Evolutionary conservation across 1,140 invertebrate genomes (phyloP), one percentile per base, ranked within the genome.

Genomic region (Eumaeus atala): DNA sequence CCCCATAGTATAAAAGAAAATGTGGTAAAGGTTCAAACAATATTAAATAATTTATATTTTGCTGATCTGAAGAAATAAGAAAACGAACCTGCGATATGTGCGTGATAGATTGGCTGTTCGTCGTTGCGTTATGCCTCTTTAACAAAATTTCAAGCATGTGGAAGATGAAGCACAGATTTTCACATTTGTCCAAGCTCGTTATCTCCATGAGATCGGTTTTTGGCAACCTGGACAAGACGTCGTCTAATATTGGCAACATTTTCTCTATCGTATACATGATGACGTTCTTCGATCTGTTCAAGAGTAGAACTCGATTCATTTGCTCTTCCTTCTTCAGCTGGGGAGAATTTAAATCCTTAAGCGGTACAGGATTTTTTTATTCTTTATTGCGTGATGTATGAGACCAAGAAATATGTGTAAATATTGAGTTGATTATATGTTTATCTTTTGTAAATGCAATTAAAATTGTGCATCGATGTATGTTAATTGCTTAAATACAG

Each of bases 201-300:
- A 73, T 47, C 69, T 81, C 73, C 17, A 51, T 33, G 1, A 58
- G 44, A 2, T 60, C 52, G 7, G 54, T 55, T 0, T 54, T 38
- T 0, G 28, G 62, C 21, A 71, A 9, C 37, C 63, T 56, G 36
- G 42, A 21, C 8, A 63, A 48, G 47, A 67, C 37, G 0, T 64
- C 56, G 56, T 76, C 59, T 52, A 83, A 17, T 17, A 72, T 69
- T 0, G 18, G 36, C 6, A 62, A 63, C 14, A 83, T 74, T 66
- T 77, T 78, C 17, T 78, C 73, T 38, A 83, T 72, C 10, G 65
- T 75, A 48, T 69, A 74, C 54, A 66, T 70, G 56, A 72, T 58
- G 52, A 83, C 70, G 34, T 83, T 72, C 1, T 48, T 44, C 0
- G 82, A 85, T 64, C 66, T 70, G 44, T 76, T 83, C n/a, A 85